Conservation (phyloP, 2,113 vertebrate species). For the Pygoscelis antarcticus region DNA sequence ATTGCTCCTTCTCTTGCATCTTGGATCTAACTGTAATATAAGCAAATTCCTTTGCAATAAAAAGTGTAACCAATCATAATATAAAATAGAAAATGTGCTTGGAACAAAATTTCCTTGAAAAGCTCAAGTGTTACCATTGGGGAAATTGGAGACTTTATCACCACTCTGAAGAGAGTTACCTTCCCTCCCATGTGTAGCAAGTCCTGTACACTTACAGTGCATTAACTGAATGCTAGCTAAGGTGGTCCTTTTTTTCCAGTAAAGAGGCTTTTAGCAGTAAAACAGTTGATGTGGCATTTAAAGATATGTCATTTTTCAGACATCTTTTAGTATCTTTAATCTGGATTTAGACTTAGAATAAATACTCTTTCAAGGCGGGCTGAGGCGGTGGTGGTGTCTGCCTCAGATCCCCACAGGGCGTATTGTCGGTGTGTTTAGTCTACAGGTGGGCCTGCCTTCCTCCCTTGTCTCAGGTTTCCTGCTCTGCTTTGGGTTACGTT, state of each 20-base stretch:
- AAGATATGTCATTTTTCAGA: background rate
- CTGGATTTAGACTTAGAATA: background rate
- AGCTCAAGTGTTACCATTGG: background rate
- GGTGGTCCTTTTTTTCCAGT: background rate
- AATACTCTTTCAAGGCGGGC: accelerated
- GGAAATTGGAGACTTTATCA: background rate
- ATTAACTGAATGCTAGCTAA: background rate
- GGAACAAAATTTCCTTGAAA: conserved; percentile 14
- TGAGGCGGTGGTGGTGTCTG: background rate
- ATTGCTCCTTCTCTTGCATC: background rate
- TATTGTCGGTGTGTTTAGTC: background rate
- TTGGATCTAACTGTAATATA: background rate
- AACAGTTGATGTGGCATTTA: background rate
- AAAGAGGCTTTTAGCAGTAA: background rate
- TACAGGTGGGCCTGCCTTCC: background rate
- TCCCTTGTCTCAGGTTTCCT: background rate
- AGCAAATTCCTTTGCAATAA: conserved; percentile 29
- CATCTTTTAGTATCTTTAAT: background rate
- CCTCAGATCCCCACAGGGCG: background rate
- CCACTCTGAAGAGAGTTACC: background rate
- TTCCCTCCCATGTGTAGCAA: background rate
- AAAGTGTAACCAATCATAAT: background rate
- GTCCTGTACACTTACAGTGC: background rate
- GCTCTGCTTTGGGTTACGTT: background rate
- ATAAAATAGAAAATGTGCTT: background rate